A percentile compares a stretch with the other conserved stretches of the same genome.
Evolutionary conservation across 2,888 invertebrate species (phyloP).

Genomic region (Unio pictorum): DNA sequence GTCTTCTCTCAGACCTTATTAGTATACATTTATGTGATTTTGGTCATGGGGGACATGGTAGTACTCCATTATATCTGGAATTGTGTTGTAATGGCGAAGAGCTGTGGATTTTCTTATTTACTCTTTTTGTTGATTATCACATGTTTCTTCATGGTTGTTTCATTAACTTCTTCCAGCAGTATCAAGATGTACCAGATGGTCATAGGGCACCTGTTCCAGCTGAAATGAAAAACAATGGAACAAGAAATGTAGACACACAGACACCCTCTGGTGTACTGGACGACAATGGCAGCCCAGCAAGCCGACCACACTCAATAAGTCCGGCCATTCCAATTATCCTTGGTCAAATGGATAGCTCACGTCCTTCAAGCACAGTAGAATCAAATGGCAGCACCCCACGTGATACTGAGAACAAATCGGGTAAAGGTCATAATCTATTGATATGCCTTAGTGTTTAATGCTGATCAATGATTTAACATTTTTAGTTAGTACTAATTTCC

Average conservation of each 20-base stretch:
- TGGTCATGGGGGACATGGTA: no score
- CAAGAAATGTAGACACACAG: conserved; percentile 87
- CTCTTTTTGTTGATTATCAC: no score
- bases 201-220: conserved; percentile 88
- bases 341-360: conserved; percentile 77
- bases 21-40: no score
- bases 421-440: conserved; percentile 1
- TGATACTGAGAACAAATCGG: conserved; percentile 33
- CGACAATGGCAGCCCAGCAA: conserved; percentile 47
- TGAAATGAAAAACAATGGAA: conserved; percentile 72
- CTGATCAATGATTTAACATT: no score
- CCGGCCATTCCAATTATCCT: conserved; percentile 72
- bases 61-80: no score
- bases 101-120: background rate
- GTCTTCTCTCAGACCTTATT: no score
- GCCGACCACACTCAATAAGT: conserved; percentile 77
- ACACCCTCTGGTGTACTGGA: conserved; percentile 78
- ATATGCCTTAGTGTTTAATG: no score
- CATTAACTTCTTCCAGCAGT: conserved; percentile 22
- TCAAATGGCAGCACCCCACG: conserved; percentile 51
- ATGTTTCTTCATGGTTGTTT: background rate
- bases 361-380: conserved; percentile 75
- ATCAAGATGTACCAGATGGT: conserved; percentile 84
- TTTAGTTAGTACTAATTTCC: no score
- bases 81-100: no score